Evolutionary conservation across 2,797 vertebrate genomes (phyloP), one percentile per base, ranked within the genome.

Genomic region (Ctenosaura bakeri): DNA sequence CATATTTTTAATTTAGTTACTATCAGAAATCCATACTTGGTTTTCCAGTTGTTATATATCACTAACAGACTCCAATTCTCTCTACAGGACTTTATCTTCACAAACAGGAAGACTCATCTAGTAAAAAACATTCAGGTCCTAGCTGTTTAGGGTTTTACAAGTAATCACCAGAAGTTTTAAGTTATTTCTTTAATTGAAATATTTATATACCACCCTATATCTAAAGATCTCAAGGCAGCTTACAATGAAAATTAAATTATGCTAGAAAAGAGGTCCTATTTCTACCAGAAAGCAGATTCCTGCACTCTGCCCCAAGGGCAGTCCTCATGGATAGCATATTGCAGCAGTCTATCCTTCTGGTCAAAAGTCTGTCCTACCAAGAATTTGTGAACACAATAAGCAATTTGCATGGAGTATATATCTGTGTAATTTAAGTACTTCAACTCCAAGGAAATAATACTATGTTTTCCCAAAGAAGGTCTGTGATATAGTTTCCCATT

Each of bases 401-500:
- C 62, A 64, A 64, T 20, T 64, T 64, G 20, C 20, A 64, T 7
- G 22, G 20, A 64, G 62, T 5, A 80, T 1, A 10, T 82, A 52
- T 29, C 42, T 5, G n/a, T 14, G 22, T 71, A 62, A 52, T 52
- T 82, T 24, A 90, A 74, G 46, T 52, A 69, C 9, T 50, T 86
- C n/a, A 52, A 16, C 18, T 46, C n/a, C 42, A 88, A 81, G 13
- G 26, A 88, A 69, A 56, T 1, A 69, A 18, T 62, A 62, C 4
- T 62, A 13, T 22, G 20, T 56, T 86, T 71, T 29, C 54, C 78
- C 42, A n/a, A 46, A 42, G 4, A 81, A 82, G 35, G 66, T 24
- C 13, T 81, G 26, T n/a, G 66, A 82, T 74, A 76, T 46, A 73
- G 84, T 76, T 86, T 73, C 24, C 38, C 69, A 35, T 87, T 73